Base-by-base conservation (phyloP, 1,140 invertebrate genomes). In the Drosophila sulfurigaster region DNA sequence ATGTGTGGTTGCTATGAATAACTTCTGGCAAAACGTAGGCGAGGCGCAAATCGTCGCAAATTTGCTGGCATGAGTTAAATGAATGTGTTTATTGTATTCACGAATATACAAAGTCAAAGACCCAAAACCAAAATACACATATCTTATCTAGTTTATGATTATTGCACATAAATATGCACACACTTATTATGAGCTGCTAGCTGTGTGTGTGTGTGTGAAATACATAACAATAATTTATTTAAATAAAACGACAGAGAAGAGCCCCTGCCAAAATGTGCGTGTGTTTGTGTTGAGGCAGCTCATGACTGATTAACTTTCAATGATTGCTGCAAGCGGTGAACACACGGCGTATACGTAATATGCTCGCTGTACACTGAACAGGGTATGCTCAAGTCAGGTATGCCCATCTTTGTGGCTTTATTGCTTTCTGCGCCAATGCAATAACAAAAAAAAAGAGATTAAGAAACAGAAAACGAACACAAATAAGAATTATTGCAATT, bases 61-160 rank as follows among this genome's bases (percentile, higher is more conserved):
- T 82, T 81, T 65, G 60, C 41, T 62, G 72, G 51, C 77, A 75
- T 71, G 66, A 75, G 58, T 79, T 65, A 66, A 75, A 77, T 63
- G 71, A 72, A 77, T 79, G 62, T 80, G 69, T 81, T 78, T 78
- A 71, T 85, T 74, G 58, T 81, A 73, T 48, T 52, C 32, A 64
- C 28, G 32, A 67, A 59, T 57, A 52, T 30, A 68, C 58, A 81
- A 52, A 78, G 75, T 77, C 64, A 75, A 75, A 82, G 75, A 78
- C 74, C 75, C 78, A 59, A 57, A 77, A 73, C 79, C 65, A 51
- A 79, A 54, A 51, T 66, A 60, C 16, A 52, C 48, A 72, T 74
- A 73, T 65, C 73, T 81, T 65, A 78, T 78, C 67, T 66, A 68
- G 45, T 86, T 86, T 85, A 86, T 59, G 82, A 65, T 70, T 70